A percentile compares a stretch with the other conserved stretches of the same genome.
These are phyloP conservation scores for Parazoanthus swiftii DNA, from an alignment of 92 coral and sea anemone species.

Conservation along the genomic window DNA sequence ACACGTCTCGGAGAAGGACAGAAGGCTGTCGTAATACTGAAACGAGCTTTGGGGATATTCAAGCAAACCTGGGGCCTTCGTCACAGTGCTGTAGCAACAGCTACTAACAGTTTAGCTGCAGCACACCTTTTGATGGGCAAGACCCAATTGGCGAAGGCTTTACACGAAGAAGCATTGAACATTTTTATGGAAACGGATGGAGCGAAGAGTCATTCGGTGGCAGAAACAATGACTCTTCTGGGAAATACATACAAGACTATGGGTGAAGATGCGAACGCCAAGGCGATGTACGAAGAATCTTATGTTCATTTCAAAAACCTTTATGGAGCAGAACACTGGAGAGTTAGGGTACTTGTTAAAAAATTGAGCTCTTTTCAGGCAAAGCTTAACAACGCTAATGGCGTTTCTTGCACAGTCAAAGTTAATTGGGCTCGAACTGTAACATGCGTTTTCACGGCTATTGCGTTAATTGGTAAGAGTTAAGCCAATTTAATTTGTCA, in stretches of 20 bases:
- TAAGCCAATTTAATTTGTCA: no score
- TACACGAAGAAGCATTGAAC: conserved; percentile 52
- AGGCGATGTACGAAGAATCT: conserved; percentile 49
- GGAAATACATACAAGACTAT: conserved; percentile 51
- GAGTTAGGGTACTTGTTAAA: conserved; percentile 36
- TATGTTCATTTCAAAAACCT: conserved; percentile 39
- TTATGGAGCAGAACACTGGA: conserved; percentile 57
- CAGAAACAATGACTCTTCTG: conserved; percentile 62
- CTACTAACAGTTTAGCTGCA: conserved; percentile 64
- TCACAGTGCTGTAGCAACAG: conserved; percentile 59
- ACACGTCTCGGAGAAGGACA: conserved; percentile 63
- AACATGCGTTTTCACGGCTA: not conserved
- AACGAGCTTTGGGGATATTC: conserved; percentile 64
- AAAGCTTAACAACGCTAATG: not conserved
- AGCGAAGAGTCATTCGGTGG: conserved; percentile 40
- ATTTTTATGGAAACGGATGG: conserved; percentile 43
- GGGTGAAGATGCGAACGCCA: conserved; percentile 32
- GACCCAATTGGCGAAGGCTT: conserved; percentile 46
- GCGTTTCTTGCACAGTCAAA: not conserved
- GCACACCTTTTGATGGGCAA: conserved; percentile 52
- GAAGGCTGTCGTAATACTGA: conserved; percentile 52
- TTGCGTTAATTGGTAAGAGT: not conserved
- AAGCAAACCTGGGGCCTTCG: conserved; percentile 59
- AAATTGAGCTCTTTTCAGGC: conserved; percentile 28
- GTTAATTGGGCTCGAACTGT: not conserved